Evolutionary conservation across 2,113 vertebrate species (phyloP).

Genomic region (Melanerpes formicivorus): DNA sequence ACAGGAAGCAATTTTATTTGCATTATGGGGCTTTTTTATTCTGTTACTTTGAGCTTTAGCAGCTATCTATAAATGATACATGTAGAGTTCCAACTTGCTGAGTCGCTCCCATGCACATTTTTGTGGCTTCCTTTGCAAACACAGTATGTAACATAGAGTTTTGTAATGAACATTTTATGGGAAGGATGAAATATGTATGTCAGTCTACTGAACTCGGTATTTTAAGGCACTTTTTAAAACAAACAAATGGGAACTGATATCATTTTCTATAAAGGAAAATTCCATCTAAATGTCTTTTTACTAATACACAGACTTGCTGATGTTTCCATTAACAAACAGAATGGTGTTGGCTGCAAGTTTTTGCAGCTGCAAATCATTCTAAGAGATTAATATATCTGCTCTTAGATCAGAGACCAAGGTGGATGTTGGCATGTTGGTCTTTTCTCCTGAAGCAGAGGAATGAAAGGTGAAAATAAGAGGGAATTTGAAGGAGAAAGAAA

Average conservation of each 20-base stretch:
- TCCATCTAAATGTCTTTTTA: not conserved
- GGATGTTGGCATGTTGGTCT: not conserved
- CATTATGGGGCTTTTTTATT: slow-evolving; percentile 60
- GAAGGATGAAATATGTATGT: not conserved
- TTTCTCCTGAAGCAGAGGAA: not conserved
- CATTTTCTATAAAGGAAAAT: not conserved
- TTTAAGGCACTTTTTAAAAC: not conserved
- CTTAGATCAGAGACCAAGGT: not conserved
- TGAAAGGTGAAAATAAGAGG: not conserved
- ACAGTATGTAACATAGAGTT: slow-evolving; percentile 16
- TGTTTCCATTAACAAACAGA: not conserved
- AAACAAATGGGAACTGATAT: not conserved
- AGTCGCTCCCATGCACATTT: slow-evolving; percentile 66
- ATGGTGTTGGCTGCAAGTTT: not conserved
- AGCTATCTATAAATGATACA: slow-evolving; percentile 59
- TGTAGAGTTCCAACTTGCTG: slow-evolving; percentile 63
- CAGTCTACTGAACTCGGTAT: not conserved
- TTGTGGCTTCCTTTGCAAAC: slow-evolving; percentile 58
- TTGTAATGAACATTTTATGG: slow-evolving; percentile 16
- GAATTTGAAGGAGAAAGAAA: not conserved
- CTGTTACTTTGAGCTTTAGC: slow-evolving; percentile 61
- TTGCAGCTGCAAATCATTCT: not conserved
- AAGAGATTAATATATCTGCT: not conserved
- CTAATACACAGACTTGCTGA: not conserved
- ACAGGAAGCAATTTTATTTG: slow-evolving; percentile 63